phyloP scores from a whole-genome alignment of 1,140 invertebrate genomes.

The Trypoxylus dichotomus region DNA sequence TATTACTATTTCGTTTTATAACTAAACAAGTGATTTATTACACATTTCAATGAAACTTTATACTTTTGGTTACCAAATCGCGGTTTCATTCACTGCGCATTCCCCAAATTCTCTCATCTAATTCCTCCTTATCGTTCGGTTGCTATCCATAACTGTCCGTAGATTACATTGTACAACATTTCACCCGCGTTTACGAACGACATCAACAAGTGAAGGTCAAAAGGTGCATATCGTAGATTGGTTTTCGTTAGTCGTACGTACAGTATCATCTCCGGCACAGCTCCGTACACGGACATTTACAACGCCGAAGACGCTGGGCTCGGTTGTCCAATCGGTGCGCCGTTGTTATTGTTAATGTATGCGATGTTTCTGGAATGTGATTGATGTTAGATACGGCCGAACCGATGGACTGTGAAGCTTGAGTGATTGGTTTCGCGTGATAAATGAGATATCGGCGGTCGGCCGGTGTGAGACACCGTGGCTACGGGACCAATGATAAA shows the following conservation, averaged over 20 bases:
- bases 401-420: slow-evolving; percentile 46
- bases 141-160: too few species aligned
- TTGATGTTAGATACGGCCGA: slow-evolving; percentile 46
- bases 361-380: slow-evolving; percentile 37
- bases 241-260: neutral
- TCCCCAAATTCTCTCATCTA: too few species aligned
- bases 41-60: too few species aligned
- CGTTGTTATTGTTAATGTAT: slow-evolving; percentile 20
- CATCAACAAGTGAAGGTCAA: neutral
- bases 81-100: too few species aligned
- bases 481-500: slow-evolving; percentile 47
- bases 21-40: too few species aligned
- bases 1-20: too few species aligned
- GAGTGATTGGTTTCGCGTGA: slow-evolving; percentile 49
- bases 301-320: neutral
- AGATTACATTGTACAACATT: neutral
- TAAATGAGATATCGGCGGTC: slow-evolving; percentile 46
- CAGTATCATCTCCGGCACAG: neutral
- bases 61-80: too few species aligned
- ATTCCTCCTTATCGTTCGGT: too few species aligned
- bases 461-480: slow-evolving; percentile 43
- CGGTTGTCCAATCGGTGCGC: neutral
- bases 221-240: neutral
- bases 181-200: neutral
- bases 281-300: neutral